phyloP scores from a whole-genome alignment of 2,888 invertebrate species.

The Mimachlamys varia region DNA sequence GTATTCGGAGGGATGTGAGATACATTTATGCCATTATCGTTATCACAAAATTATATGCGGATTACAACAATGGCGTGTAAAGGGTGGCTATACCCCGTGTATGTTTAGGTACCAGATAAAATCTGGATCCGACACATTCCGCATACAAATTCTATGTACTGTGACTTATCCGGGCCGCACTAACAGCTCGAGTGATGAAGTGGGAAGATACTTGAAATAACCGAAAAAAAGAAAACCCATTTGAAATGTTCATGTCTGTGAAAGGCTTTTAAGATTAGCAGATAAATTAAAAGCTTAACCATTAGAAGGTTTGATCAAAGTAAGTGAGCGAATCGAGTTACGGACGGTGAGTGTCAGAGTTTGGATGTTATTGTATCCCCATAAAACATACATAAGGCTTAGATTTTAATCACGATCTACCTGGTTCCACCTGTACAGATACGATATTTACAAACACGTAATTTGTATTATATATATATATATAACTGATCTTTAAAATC shows the following conservation, averaged over 20 bases:
- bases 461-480: slow-evolving; percentile 26
- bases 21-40: slow-evolving; percentile 19
- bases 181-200: slow-evolving; percentile 25
- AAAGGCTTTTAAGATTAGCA: slow-evolving; percentile 25
- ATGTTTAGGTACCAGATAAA: background rate
- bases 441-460: slow-evolving; percentile 22
- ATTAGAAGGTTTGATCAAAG: slow-evolving; percentile 32
- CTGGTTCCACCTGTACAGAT: slow-evolving; percentile 31
- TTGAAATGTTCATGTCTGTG: slow-evolving; percentile 33
- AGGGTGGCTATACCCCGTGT: slow-evolving; percentile 11
- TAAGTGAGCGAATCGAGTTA: slow-evolving; percentile 31
- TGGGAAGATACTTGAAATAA: slow-evolving; percentile 11
- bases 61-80: slow-evolving; percentile 9
- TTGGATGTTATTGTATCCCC: slow-evolving; percentile 13
- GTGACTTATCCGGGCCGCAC: background rate
- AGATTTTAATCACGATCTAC: slow-evolving; percentile 13
- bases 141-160: slow-evolving; percentile 33
- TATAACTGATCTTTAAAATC: slow-evolving; percentile 36
- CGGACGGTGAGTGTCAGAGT: slow-evolving; percentile 31
- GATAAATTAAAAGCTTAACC: slow-evolving; percentile 36
- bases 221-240: slow-evolving; percentile 36
- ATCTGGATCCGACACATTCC: slow-evolving; percentile 6
- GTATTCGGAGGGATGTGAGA: background rate
- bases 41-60: slow-evolving; percentile 16
- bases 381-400: background rate